Evolutionary conservation across 2,797 vertebrate species (phyloP).

Genomic region (Zenarchopterus dispar): DNA sequence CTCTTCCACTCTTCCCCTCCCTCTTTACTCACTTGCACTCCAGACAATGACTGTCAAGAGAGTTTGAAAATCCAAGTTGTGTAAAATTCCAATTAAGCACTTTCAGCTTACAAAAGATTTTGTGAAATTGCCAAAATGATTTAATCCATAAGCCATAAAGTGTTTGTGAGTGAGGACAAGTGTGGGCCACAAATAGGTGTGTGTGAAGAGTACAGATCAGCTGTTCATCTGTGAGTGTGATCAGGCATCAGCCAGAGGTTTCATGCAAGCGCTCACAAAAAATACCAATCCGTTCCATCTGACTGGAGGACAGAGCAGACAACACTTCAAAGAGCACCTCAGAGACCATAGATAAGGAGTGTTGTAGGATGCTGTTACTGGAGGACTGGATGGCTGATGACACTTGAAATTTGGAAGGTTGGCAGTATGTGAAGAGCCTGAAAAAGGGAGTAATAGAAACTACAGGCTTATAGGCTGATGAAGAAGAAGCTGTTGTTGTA

Average conservation of each 20-base stretch:
- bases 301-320: slow-evolving; percentile 41
- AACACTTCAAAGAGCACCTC: slow-evolving; percentile 30
- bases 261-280: slow-evolving; percentile 33
- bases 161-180: too few species aligned
- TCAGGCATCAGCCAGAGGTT: slow-evolving; percentile 38
- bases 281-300: slow-evolving; percentile 35
- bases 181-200: too few species aligned
- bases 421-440: slow-evolving; percentile 42
- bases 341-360: slow-evolving; percentile 15
- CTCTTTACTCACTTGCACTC: too few species aligned
- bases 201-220: too few species aligned
- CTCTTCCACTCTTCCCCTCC: too few species aligned
- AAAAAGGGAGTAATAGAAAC: slow-evolving; percentile 31
- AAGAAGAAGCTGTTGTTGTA: slow-evolving; percentile 39
- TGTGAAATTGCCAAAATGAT: too few species aligned
- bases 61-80: too few species aligned
- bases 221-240: too few species aligned
- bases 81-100: too few species aligned
- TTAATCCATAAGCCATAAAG: too few species aligned
- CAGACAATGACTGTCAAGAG: too few species aligned
- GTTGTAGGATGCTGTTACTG: slow-evolving; percentile 44
- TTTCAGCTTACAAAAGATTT: too few species aligned
- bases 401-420: slow-evolving; percentile 49
- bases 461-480: slow-evolving; percentile 45
- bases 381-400: slow-evolving; percentile 51